These are phyloP conservation scores for Plebejus argus DNA, from an alignment of 2,888 invertebrate species.

Conservation along the genomic window DNA sequence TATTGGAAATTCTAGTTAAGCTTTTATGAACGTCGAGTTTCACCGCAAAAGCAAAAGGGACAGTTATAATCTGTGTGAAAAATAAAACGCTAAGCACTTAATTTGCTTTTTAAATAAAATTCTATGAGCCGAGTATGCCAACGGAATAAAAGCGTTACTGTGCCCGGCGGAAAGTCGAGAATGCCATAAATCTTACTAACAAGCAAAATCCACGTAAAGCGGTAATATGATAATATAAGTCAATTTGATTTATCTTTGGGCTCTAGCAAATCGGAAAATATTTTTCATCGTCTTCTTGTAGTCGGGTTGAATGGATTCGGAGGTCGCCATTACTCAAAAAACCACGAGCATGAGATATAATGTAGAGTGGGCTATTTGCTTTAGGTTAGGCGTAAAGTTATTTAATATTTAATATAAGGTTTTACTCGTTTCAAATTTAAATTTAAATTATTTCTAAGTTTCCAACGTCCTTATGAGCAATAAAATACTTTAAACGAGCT, in stretches of 20 bases:
- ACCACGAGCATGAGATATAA: not conserved
- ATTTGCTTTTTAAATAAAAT: slow-evolving; percentile 29
- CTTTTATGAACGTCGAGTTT: slow-evolving; percentile 7
- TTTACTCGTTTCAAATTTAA: not conserved
- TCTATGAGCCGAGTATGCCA: slow-evolving; percentile 14
- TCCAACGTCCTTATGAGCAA: not conserved
- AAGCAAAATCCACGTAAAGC: slow-evolving; percentile 36
- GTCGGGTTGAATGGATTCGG: slow-evolving; percentile 29
- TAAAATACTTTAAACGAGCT: not conserved
- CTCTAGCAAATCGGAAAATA: slow-evolving; percentile 26
- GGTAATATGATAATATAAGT: slow-evolving; percentile 40
- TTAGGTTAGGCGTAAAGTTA: not conserved
- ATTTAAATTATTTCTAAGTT: not conserved
- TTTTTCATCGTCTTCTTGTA: slow-evolving; percentile 26
- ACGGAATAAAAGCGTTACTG: slow-evolving; percentile 26
- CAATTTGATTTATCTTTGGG: slow-evolving; percentile 40
- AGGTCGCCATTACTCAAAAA: slow-evolving; percentile 23
- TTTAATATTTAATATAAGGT: not conserved
- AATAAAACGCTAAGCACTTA: slow-evolving; percentile 18
- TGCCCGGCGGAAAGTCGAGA: slow-evolving; percentile 36
- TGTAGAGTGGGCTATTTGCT: not conserved
- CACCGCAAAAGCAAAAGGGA: slow-evolving; percentile 15
- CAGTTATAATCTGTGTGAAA: slow-evolving; percentile 25
- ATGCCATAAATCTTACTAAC: slow-evolving; percentile 40
- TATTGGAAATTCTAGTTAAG: slow-evolving; percentile 17